Base-by-base conservation (phyloP, 2,113 vertebrate genomes). In the Megatriorchis doriae region DNA sequence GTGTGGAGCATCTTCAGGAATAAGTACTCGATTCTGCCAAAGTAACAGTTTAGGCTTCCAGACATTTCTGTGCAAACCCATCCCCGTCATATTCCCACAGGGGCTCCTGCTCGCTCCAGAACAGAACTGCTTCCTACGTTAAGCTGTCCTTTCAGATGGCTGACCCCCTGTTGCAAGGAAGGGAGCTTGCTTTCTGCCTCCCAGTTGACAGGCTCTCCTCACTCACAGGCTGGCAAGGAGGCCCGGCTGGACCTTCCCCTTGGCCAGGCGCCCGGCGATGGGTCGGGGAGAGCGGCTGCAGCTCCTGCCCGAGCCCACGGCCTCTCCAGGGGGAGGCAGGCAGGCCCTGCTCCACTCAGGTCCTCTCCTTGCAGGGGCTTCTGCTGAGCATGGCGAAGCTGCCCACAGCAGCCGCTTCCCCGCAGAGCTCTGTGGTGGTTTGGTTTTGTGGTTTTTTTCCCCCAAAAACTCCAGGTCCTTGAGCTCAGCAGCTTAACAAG, bases 361-460 rank as follows among this genome's bases (percentile, higher is more conserved):
- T 59, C n/a, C n/a, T 22, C 65, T 45, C 32, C 56, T 48, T 2
- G 15, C 63, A 27, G 50, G 50, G 50, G 26, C 26, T 52, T 52
- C 50, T 52, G 50, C 50, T 16, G 50, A 52, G 50, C 50, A 27
- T 13, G 3, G 56, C 10, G 0, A 13, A 34, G 55, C 32, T 38
- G 34, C 36, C 55, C 32, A 8, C 3, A 1, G 52, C 52, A 53
- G 6, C 36, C 5, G 0, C 43, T 36, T n/a, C 32, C 31, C 36
- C 3, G 3, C 23, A 12, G 25, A 42, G 11, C n/a, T 27, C n/a
- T 29, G 11, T 3, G 2, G 61, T 1, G 0, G 1, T 22, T 31
- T 16, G 50, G 50, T 4, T 48, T 48, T 12, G 50, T 12, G 50
- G 2, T 17, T 17, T 16, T 26, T 4, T 4, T 12, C 15, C 23